Evolutionary conservation across 2,797 vertebrate species (phyloP).

Genomic region (Sebastes itinus): DNA sequence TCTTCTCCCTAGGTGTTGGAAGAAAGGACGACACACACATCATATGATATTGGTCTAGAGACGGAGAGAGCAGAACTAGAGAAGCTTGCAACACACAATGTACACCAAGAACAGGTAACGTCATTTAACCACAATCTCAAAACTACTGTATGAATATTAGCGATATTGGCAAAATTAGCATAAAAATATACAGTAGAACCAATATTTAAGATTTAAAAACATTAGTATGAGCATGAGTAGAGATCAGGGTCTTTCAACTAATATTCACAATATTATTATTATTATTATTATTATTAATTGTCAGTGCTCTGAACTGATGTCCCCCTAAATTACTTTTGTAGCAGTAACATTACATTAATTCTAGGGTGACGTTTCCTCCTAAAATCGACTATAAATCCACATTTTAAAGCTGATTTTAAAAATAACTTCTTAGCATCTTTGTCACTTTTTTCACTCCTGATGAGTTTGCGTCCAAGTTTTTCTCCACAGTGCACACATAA

Average conservation of each 20-base stretch:
- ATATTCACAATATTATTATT: neutral
- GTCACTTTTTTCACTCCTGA: too few species aligned
- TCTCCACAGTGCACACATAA: too few species aligned
- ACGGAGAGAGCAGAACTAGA: conserved; percentile 69
- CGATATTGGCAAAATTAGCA: neutral
- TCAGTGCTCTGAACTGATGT: too few species aligned
- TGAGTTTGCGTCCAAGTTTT: too few species aligned
- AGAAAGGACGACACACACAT: conserved; percentile 72
- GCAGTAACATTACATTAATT: too few species aligned
- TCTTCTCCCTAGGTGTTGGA: conserved; percentile 78
- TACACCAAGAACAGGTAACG: conserved; percentile 81
- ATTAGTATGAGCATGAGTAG: too few species aligned
- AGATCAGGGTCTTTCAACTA: neutral
- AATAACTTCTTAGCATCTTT: too few species aligned
- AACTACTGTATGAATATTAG: neutral
- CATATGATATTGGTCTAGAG: conserved; percentile 78
- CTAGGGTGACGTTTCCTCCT: too few species aligned
- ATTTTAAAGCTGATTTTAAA: too few species aligned
- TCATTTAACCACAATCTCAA: neutral
- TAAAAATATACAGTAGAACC: neutral
- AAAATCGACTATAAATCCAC: too few species aligned
- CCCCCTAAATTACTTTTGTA: too few species aligned
- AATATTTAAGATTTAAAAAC: neutral
- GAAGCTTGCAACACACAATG: conserved; percentile 69
- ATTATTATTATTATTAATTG: too few species aligned